Evolutionary conservation across 2,888 invertebrate genomes (phyloP).

Genomic region (Cataglyphis cursor): DNA sequence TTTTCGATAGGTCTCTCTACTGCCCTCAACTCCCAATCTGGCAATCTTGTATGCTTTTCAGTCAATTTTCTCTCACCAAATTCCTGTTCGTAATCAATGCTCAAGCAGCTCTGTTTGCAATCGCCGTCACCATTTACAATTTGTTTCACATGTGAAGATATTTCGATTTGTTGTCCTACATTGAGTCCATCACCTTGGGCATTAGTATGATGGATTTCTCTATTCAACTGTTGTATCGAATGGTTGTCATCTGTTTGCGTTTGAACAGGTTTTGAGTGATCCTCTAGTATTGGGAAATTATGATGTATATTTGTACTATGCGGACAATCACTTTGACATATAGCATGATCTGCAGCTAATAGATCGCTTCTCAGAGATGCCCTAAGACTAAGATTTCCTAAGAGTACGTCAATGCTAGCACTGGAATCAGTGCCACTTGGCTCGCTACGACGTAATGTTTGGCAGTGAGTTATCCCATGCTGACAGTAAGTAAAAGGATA

Average conservation of each 20-base stretch:
- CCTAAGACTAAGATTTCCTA: slow-evolving; percentile 83
- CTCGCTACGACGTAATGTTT: slow-evolving; percentile 75
- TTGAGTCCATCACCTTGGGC: slow-evolving; percentile 61
- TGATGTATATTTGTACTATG: slow-evolving; percentile 53
- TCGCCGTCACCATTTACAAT: slow-evolving; percentile 52
- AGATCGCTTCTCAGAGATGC: slow-evolving; percentile 81
- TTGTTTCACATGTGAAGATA: slow-evolving; percentile 29
- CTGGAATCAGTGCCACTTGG: slow-evolving; percentile 82
- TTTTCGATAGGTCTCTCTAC: slow-evolving; percentile 90
- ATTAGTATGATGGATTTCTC: slow-evolving; percentile 32
- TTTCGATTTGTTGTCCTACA: slow-evolving; percentile 28
- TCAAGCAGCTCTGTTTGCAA: slow-evolving; percentile 72
- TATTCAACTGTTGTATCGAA: slow-evolving; percentile 35
- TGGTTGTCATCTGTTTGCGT: slow-evolving; percentile 36
- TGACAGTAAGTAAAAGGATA: slow-evolving; percentile 77
- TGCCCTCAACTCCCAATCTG: slow-evolving; percentile 81
- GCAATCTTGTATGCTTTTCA: slow-evolving; percentile 70
- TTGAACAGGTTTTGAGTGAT: slow-evolving; percentile 20
- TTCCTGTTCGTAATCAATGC: slow-evolving; percentile 77
- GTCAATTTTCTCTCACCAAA: slow-evolving; percentile 55
- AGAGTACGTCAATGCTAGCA: slow-evolving; percentile 82
- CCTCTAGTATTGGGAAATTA: slow-evolving; percentile 14
- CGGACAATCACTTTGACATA: slow-evolving; percentile 78
- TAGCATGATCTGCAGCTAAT: slow-evolving; percentile 77
- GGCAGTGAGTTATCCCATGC: slow-evolving; percentile 65